Conservation (phyloP, 1,140 invertebrate genomes). For the Pectinophora gossypiella region DNA sequence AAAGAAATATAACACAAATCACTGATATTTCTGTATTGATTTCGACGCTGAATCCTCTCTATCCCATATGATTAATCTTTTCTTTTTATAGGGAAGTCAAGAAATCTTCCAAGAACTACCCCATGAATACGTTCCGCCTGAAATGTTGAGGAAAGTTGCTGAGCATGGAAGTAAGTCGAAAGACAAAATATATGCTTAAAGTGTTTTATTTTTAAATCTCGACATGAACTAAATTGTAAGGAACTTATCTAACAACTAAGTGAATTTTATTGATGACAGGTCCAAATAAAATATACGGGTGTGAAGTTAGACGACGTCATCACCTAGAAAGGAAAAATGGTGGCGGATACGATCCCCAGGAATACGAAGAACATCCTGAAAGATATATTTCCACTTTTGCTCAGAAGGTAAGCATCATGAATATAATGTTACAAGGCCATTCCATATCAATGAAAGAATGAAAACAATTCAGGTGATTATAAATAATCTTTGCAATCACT, state of each 20-base stretch:
- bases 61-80: background rate
- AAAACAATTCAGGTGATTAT: too few species aligned
- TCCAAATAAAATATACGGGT: conserved; percentile 95
- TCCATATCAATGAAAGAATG: too few species aligned
- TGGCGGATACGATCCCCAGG: conserved; percentile 91
- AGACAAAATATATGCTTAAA: too few species aligned
- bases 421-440: too few species aligned
- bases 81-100: conserved; percentile 89
- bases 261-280: conserved; percentile 73
- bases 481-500: too few species aligned
- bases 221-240: too few species aligned
- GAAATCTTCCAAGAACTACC: conserved; percentile 98
- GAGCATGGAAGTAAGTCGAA: conserved; percentile 95
- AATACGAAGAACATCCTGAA: conserved; percentile 95
- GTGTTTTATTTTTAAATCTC: too few species aligned
- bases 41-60: background rate
- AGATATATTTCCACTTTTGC: conserved; percentile 97
- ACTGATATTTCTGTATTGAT: background rate
- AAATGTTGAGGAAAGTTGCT: conserved; percentile 95
- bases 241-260: background rate
- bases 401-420: conserved; percentile 90
- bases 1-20: background rate
- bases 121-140: conserved; percentile 97
- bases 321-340: conserved; percentile 95
- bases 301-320: conserved; percentile 94